These are phyloP conservation scores for Takifugu flavidus DNA, from an alignment of 2,113 vertebrate species.

Conservation along the genomic window DNA sequence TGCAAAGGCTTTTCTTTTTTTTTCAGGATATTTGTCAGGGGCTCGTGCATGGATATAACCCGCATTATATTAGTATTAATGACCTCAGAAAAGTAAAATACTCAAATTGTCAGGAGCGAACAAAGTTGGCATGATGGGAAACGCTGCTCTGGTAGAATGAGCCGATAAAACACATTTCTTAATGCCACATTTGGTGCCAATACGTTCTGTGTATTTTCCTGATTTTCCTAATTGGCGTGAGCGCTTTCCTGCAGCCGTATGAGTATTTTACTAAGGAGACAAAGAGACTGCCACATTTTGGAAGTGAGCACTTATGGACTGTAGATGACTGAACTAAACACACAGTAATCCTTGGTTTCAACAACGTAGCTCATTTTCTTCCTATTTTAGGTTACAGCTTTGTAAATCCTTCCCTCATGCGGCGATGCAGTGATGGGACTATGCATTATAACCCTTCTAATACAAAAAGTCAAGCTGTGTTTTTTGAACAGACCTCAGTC, in stretches of 20 bases:
- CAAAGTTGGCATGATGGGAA: too few relatives aligned
- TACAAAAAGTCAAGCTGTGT: constrained; percentile 12
- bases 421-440: constrained; percentile 46
- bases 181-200: constrained; percentile 62
- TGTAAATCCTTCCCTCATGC: constrained; percentile 7
- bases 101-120: too few relatives aligned
- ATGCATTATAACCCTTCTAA: constrained; percentile 50
- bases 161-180: constrained; percentile 16
- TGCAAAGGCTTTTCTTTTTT: too few relatives aligned
- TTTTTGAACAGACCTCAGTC: constrained; percentile 22
- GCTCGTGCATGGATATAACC: too few relatives aligned
- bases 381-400: constrained; percentile 5
- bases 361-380: constrained; percentile 19
- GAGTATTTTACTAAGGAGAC: background rate
- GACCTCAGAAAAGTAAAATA: too few relatives aligned
- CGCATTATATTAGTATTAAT: too few relatives aligned
- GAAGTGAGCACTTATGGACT: background rate
- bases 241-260: constrained; percentile 15
- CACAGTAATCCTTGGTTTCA: constrained; percentile 17
- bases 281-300: too few relatives aligned
- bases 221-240: constrained; percentile 31
- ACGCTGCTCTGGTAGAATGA: background rate
- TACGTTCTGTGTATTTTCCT: constrained; percentile 25
- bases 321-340: too few relatives aligned
- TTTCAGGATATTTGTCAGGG: too few relatives aligned